A percentile compares a stretch with the other conserved stretches of the same genome.
phyloP scores from a whole-genome alignment of 2,797 vertebrate genomes.

The Bradypodion ventrale region DNA sequence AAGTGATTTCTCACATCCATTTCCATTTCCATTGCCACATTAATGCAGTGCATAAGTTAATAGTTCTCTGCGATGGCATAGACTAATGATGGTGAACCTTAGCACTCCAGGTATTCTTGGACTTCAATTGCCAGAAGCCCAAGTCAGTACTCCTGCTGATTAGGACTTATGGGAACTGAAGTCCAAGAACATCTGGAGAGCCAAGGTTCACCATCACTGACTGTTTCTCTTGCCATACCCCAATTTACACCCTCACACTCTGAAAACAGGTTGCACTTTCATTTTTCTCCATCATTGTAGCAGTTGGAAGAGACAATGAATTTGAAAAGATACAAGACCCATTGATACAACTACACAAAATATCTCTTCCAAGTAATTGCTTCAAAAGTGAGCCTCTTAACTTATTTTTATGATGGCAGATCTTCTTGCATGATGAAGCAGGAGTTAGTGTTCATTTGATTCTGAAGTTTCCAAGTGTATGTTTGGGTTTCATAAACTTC shows the following conservation, averaged over 20 bases:
- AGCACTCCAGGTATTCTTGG: too few species aligned
- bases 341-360: neutral
- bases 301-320: neutral
- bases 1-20: conserved; percentile 21
- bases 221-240: conserved; percentile 33
- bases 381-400: neutral
- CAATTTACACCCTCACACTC: neutral
- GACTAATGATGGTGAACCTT: too few species aligned
- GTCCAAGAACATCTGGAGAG: too few species aligned
- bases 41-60: conserved; percentile 14
- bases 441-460: neutral
- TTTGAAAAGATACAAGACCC: neutral
- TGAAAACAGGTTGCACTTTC: neutral
- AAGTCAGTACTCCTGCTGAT: too few species aligned
- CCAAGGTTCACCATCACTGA: too few species aligned
- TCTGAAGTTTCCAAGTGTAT: neutral
- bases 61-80: conserved; percentile 6
- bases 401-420: neutral
- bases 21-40: conserved; percentile 28
- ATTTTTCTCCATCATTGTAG: neutral
- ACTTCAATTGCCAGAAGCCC: too few species aligned
- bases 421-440: neutral
- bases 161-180: too few species aligned
- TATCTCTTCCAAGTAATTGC: neutral
- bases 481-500: neutral